Evolutionary conservation across 2,797 vertebrate species (phyloP).

Genomic region (Propithecus perrieri): DNA sequence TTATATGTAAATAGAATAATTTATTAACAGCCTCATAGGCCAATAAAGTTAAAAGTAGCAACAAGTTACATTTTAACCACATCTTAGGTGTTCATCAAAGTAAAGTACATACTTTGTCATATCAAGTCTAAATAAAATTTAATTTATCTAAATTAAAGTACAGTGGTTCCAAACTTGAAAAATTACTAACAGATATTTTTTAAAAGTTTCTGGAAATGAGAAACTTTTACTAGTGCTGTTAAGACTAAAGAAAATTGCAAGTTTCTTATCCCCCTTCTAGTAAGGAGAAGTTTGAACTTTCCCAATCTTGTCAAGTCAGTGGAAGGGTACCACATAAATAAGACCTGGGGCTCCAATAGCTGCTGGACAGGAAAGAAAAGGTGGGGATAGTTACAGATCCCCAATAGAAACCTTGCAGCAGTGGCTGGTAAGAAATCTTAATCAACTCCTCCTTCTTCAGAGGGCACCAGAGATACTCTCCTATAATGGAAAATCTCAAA

Average conservation of each 20-base stretch:
- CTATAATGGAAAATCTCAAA: neutral
- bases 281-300: neutral
- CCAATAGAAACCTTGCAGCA: neutral
- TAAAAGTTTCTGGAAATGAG: neutral
- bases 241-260: neutral
- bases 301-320: neutral
- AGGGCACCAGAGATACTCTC: neutral
- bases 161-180: neutral
- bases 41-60: conserved; percentile 35
- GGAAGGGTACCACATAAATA: neutral
- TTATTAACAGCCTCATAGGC: neutral
- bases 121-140: conserved; percentile 6
- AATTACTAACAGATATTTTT: neutral
- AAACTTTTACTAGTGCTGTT: neutral
- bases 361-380: neutral
- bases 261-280: neutral
- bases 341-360: neutral
- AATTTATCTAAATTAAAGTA: conserved; percentile 34
- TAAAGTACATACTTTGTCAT: neutral
- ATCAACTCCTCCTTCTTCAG: neutral
- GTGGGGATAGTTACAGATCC: neutral
- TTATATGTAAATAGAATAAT: conserved; percentile 38
- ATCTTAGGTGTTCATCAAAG: neutral
- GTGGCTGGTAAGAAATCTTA: neutral
- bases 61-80: conserved; percentile 15